Evolutionary conservation across 2,113 vertebrate genomes (phyloP).

Genomic region (Dipodomys merriami): DNA sequence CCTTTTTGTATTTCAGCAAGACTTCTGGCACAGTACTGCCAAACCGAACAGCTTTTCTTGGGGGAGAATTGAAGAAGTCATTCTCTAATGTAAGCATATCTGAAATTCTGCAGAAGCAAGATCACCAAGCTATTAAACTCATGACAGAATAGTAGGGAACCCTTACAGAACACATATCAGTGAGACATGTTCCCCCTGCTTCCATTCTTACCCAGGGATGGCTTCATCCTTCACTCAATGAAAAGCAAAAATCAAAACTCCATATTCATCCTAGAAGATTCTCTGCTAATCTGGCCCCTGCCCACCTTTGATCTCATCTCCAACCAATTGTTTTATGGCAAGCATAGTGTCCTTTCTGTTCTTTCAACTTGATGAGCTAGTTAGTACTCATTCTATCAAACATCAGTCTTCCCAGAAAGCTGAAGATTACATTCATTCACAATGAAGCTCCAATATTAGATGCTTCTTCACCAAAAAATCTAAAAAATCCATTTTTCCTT

Average conservation of each 20-base stretch:
- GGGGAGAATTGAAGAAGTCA: slow-evolving; percentile 91
- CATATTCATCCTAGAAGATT: background rate
- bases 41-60: slow-evolving; percentile 94
- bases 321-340: background rate
- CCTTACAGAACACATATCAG: background rate
- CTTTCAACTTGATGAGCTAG: slow-evolving; percentile 1
- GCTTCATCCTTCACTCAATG: background rate
- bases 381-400: slow-evolving; percentile 11
- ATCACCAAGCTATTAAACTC: slow-evolving; percentile 6
- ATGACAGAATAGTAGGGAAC: background rate
- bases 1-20: slow-evolving; percentile 90
- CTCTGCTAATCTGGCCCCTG: background rate
- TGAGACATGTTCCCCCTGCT: background rate
- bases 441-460: background rate
- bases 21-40: slow-evolving; percentile 92
- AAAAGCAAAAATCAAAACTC: background rate
- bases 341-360: background rate
- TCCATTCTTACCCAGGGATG: background rate
- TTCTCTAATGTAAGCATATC: slow-evolving; percentile 87
- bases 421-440: background rate
- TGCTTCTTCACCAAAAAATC: background rate
- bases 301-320: background rate
- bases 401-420: background rate
- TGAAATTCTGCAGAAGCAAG: slow-evolving; percentile 69
- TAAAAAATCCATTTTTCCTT: background rate